phyloP scores from a whole-genome alignment of 1,140 invertebrate species.

The Manduca sexta region DNA sequence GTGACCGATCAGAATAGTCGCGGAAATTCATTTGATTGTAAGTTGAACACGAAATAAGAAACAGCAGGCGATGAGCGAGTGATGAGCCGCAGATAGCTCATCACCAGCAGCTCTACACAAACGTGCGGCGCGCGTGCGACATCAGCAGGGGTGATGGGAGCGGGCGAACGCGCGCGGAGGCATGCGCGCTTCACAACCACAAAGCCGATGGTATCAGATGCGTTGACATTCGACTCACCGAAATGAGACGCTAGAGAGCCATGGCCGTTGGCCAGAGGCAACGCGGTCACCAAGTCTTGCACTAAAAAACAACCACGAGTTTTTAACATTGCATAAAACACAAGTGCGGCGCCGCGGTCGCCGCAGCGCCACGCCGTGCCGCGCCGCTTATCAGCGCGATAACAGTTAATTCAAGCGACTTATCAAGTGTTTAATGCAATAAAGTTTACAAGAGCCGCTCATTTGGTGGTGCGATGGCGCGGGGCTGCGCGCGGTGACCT shows the following conservation, averaged over 20 bases:
- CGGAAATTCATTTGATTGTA: too few relatives aligned
- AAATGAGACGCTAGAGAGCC: conserved; percentile 71
- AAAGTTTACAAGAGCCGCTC: neutral
- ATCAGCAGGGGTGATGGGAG: conserved; percentile 42
- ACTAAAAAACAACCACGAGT: conserved; percentile 72
- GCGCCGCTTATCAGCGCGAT: conserved; percentile 5
- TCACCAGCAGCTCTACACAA: too few relatives aligned
- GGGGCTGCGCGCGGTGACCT: neutral
- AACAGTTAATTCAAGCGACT: conserved; percentile 11
- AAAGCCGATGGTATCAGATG: conserved; percentile 62
- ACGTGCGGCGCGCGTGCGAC: neutral
- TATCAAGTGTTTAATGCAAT: conserved; percentile 4
- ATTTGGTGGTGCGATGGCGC: too few relatives aligned
- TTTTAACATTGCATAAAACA: conserved; percentile 64
- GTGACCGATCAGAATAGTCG: too few relatives aligned
- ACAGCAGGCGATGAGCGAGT: too few relatives aligned
- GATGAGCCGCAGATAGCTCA: too few relatives aligned
- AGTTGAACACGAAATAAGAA: too few relatives aligned
- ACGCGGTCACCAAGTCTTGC: conserved; percentile 74
- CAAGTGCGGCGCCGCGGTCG: conserved; percentile 23
- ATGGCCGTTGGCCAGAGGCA: conserved; percentile 72
- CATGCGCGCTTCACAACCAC: conserved; percentile 68
- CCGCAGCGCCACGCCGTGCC: conserved; percentile 6
- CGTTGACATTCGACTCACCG: conserved; percentile 68
- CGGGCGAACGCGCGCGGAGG: conserved; percentile 52